These are phyloP conservation scores for Eutrigla gurnardus DNA, from an alignment of 2,797 vertebrate genomes.

Conservation along the genomic window DNA sequence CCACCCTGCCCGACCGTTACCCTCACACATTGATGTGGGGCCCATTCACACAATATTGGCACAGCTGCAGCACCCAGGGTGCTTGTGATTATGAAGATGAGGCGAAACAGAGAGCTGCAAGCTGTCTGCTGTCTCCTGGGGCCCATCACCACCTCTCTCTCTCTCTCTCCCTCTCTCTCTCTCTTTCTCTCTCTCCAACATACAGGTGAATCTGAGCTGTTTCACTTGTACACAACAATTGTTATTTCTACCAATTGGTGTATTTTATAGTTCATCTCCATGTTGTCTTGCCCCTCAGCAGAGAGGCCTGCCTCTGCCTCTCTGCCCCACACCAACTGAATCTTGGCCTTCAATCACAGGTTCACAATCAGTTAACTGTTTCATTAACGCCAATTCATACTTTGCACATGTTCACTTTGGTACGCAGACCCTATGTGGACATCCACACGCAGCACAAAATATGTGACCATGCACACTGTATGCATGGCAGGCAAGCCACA, in stretches of 20 bases:
- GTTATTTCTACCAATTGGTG: neutral
- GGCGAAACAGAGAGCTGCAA: slow-evolving; percentile 75
- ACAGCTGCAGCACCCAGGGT: slow-evolving; percentile 71
- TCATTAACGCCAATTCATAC: no score
- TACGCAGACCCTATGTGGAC: no score
- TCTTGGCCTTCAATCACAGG: no score
- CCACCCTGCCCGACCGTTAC: neutral
- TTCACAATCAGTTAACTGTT: no score
- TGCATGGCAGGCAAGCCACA: no score
- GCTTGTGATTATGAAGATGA: slow-evolving; percentile 83
- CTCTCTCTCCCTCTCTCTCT: neutral
- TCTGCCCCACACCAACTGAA: no score
- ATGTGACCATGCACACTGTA: no score
- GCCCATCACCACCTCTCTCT: slow-evolving; percentile 52
- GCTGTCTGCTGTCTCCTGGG: slow-evolving; percentile 69
- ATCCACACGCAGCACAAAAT: no score
- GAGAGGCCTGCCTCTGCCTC: neutral
- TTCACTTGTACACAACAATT: neutral
- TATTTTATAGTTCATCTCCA: neutral
- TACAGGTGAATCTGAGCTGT: slow-evolving; percentile 16
- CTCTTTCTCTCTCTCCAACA: slow-evolving; percentile 19
- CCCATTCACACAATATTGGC: slow-evolving; percentile 68
- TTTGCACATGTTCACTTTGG: no score
- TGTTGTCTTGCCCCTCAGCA: neutral
- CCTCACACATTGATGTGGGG: slow-evolving; percentile 32